Conservation (phyloP, 2,888 invertebrate genomes). For the Steromphala cineraria region DNA sequence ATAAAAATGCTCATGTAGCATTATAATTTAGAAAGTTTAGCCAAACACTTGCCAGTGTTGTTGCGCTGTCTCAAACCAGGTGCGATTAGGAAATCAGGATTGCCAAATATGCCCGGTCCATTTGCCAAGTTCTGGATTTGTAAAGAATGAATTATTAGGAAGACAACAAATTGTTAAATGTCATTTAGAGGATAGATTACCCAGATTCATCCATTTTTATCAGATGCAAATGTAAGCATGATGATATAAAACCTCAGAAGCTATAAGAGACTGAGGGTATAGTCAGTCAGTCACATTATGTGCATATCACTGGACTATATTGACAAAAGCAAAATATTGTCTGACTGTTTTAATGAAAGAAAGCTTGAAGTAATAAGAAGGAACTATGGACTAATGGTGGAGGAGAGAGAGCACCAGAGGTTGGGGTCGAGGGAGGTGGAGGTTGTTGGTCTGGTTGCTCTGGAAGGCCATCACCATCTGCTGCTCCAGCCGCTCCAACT, state of each 20-base stretch:
- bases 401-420: conserved; percentile 49
- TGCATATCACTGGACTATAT: neutral
- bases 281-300: no score
- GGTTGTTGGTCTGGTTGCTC: conserved; percentile 28
- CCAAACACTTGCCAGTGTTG: conserved; percentile 4
- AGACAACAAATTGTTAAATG: no score
- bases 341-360: no score
- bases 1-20: no score
- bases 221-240: no score
- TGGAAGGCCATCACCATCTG: conserved; percentile 72
- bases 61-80: conserved; percentile 5
- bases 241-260: no score
- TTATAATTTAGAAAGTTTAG: no score
- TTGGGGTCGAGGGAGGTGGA: conserved; percentile 41
- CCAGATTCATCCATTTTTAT: no score
- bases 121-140: conserved; percentile 52
- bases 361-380: no score
- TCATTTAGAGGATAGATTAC: no score
- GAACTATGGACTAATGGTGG: neutral
- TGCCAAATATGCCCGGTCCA: conserved; percentile 61
- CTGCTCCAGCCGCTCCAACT: conserved; percentile 77
- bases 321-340: neutral
- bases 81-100: conserved; percentile 25
- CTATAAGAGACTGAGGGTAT: no score
- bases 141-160: no score